Conservation (phyloP, 2,888 invertebrate species). For the Drosophila rubida region DNA sequence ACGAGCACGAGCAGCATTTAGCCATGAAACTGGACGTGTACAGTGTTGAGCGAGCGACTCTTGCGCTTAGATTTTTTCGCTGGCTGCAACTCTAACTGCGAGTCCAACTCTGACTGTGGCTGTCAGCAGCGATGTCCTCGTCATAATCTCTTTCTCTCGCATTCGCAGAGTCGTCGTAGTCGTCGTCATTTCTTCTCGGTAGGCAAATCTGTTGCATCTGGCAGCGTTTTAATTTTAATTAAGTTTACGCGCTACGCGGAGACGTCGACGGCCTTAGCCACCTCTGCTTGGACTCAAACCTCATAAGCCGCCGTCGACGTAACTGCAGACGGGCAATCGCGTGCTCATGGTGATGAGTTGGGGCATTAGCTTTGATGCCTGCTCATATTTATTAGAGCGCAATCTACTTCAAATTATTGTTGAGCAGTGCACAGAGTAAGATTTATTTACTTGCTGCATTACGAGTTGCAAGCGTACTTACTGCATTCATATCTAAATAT, state of each 20-base stretch:
- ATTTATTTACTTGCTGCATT: constrained; percentile 31
- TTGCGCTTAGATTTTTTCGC: constrained; percentile 41
- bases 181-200: constrained; percentile 62
- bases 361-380: constrained; percentile 82
- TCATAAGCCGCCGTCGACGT: constrained; percentile 21
- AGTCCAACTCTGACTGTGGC: constrained; percentile 10
- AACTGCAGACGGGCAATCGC: constrained; percentile 55
- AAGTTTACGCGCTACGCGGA: constrained; percentile 75
- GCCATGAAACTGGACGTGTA: constrained; percentile 73
- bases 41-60: constrained; percentile 19
- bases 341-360: constrained; percentile 83
- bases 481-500: background rate
- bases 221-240: constrained; percentile 82
- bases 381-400: constrained; percentile 82
- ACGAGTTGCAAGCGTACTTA: background rate
- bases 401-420: constrained; percentile 72
- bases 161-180: constrained; percentile 33
- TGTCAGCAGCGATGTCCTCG: constrained; percentile 50
- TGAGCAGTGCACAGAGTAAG: constrained; percentile 19
- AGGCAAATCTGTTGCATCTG: constrained; percentile 74
- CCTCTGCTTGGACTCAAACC: constrained; percentile 5
- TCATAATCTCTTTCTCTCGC: constrained; percentile 41
- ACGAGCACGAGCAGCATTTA: constrained; percentile 81
- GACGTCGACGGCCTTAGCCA: constrained; percentile 24
- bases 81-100: background rate